Evolutionary conservation across 2,797 vertebrate genomes (phyloP).

Genomic region (Myiotriccus ornatus): DNA sequence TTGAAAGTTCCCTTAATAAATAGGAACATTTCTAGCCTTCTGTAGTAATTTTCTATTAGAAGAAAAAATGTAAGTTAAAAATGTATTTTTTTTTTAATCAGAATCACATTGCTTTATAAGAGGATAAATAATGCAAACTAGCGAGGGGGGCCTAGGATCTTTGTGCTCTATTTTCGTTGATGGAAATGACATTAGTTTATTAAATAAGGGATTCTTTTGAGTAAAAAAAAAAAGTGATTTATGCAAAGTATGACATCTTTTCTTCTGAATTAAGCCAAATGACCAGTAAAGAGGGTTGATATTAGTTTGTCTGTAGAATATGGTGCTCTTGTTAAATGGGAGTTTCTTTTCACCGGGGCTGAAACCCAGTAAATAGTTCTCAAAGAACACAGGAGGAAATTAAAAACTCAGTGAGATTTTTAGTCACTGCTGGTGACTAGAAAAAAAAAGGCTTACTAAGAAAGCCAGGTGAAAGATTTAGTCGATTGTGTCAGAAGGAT

Average conservation of each 20-base stretch:
- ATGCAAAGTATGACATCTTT: constrained; percentile 21
- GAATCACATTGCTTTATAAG: constrained; percentile 27
- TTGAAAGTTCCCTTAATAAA: constrained; percentile 51
- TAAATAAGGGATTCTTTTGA: constrained; percentile 10
- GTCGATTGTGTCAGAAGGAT: background rate
- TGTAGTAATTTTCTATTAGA: constrained; percentile 38
- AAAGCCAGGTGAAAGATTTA: background rate
- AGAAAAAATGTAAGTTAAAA: constrained; percentile 34
- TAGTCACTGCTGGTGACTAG: background rate
- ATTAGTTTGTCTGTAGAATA: constrained; percentile 35
- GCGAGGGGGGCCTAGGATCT: background rate
- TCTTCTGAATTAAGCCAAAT: constrained; percentile 36
- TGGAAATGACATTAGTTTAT: constrained; percentile 16
- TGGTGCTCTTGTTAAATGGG: constrained; percentile 7
- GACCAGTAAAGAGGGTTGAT: constrained; percentile 14
- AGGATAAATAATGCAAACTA: constrained; percentile 45
- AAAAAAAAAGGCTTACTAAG: background rate
- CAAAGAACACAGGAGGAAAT: background rate
- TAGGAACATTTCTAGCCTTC: constrained; percentile 24
- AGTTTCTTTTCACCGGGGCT: background rate
- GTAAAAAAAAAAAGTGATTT: constrained; percentile 4
- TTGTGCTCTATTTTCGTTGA: constrained; percentile 10
- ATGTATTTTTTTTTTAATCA: constrained; percentile 33
- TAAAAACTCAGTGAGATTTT: constrained; percentile 9
- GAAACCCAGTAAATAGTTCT: constrained; percentile 26